Base-by-base conservation (phyloP, 2,888 invertebrate species). In the Aphodius sticticus region DNA sequence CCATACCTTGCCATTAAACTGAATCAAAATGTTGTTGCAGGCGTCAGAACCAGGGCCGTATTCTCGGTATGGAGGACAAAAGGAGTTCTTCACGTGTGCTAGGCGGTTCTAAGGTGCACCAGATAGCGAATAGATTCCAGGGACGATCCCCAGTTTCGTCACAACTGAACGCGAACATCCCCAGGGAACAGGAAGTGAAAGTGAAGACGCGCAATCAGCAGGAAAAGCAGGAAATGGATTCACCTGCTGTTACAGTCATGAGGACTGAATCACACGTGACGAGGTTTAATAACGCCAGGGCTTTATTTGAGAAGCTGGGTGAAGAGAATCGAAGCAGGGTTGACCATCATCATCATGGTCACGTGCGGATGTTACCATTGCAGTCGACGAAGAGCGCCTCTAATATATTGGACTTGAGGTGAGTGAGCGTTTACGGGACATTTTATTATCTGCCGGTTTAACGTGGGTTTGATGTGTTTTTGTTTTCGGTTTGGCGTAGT, bases 61-160 rank as follows among this genome's bases (percentile, higher is more conserved):
- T 14, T 76, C 75, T 75, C 79, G 83, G 81, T 79, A 89, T 89
- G 89, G 88, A 89, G 79, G 89, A 89, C 76, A 89, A 89, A 83
- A 88, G 87, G 80, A 83, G 83, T 26, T 82, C 85, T 76, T 86
- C 89, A 38, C 53, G 53, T 53, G 53, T 53, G 7, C 81, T 82
- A 81, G 87, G 86, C 84, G 95, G 96, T 89, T 93, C 94, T 85
- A 96, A 96, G 91, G 96, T 96, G 86, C 96, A 96, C 83, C 96
- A 96, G 91, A 97, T 97, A 84, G 96, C 97, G 81, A 96, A 96
- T 89, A 95, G 96, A 88, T 97, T 97, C 90, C 96, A 96, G 82
- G 83, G 85, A 37, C 85, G 84, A 36, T 77, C 78, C 38, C 70
- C 80, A 35, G 37, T 37, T 74, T 35, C 16, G 5, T 36, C 74